phyloP scores from a whole-genome alignment of 64 coral and sea anemone species.

The Pocillopora damicornis region DNA sequence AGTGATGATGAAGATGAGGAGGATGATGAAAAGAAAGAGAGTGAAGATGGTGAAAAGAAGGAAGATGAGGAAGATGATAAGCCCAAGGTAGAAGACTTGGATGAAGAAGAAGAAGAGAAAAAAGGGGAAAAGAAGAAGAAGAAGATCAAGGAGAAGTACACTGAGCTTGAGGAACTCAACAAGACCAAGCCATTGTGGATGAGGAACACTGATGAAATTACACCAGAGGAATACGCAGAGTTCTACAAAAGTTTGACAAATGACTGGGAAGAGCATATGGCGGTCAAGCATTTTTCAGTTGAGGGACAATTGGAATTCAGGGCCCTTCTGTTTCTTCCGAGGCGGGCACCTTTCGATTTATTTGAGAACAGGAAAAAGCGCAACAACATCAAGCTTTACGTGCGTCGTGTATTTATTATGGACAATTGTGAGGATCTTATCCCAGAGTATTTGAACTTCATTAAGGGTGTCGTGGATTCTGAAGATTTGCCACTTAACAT shows the following conservation, averaged over 20 bases:
- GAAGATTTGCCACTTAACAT: conserved; percentile 96
- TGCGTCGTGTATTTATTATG: conserved; percentile 98
- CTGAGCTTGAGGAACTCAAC: conserved; percentile 84
- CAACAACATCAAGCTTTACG: conserved; percentile 99
- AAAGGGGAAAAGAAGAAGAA: conserved; percentile 96
- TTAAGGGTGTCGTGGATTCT: conserved; percentile 98
- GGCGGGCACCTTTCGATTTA: conserved; percentile 94
- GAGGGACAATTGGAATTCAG: conserved; percentile 98
- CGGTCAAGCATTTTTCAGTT: conserved; percentile 98
- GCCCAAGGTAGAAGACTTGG: conserved; percentile 89
- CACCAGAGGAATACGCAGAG: conserved; percentile 87
- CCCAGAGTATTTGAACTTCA: conserved; percentile 97
- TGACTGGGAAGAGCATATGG: conserved; percentile 98
- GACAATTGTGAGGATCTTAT: conserved; percentile 98
- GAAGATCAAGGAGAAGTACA: conserved; percentile 97
- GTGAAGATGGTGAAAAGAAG: conserved; percentile 45
- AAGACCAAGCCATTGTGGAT: conserved; percentile 99
- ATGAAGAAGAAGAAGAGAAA: conserved; percentile 78
- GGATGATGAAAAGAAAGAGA: conserved; percentile 65
- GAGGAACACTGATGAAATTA: conserved; percentile 98
- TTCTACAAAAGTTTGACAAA: conserved; percentile 99
- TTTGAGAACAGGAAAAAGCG: conserved; percentile 99
- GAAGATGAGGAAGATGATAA: conserved; percentile 64
- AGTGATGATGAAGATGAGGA: conserved; percentile 85
- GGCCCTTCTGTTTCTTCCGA: conserved; percentile 86